These are phyloP conservation scores for Ophonus ardosiacus DNA, from an alignment of 2,888 invertebrate genomes.

Conservation along the genomic window DNA sequence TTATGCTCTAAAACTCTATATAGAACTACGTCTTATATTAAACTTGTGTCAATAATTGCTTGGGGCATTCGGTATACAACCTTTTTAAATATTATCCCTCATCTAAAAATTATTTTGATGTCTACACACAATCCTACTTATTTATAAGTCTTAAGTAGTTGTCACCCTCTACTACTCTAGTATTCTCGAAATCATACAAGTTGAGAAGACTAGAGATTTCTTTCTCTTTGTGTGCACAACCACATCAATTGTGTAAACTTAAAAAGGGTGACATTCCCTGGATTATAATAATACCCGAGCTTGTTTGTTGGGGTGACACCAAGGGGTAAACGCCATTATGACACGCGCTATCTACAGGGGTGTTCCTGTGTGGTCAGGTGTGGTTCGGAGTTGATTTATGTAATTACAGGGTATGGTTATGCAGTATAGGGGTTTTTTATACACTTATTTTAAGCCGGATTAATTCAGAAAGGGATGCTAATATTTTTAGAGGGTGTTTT, in stretches of 20 bases:
- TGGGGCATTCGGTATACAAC: too few relatives aligned
- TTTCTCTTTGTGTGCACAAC: slow-evolving; percentile 26
- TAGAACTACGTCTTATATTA: too few relatives aligned
- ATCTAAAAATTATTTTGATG: too few relatives aligned
- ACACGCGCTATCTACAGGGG: slow-evolving; percentile 1
- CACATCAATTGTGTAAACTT: slow-evolving; percentile 54
- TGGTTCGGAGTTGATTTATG: slow-evolving; percentile 23
- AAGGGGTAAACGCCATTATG: background rate
- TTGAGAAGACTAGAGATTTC: too few relatives aligned
- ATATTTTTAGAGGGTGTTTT: background rate
- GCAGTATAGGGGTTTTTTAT: background rate
- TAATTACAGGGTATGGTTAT: slow-evolving; percentile 6
- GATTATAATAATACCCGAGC: slow-evolving; percentile 48
- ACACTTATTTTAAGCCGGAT: background rate
- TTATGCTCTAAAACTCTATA: too few relatives aligned
- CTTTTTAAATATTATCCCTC: too few relatives aligned
- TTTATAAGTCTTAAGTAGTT: background rate
- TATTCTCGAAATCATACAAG: slow-evolving; percentile 1
- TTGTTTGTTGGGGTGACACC: slow-evolving; percentile 30
- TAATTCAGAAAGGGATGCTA: background rate
- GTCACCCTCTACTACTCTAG: slow-evolving; percentile 3
- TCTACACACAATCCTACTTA: background rate
- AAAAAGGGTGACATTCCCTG: slow-evolving; percentile 57
- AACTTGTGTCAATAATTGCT: too few relatives aligned
- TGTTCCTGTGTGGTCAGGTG: slow-evolving; percentile 34